Base-by-base conservation (phyloP, 1,140 invertebrate species). In the Drosophila tropicalis region DNA sequence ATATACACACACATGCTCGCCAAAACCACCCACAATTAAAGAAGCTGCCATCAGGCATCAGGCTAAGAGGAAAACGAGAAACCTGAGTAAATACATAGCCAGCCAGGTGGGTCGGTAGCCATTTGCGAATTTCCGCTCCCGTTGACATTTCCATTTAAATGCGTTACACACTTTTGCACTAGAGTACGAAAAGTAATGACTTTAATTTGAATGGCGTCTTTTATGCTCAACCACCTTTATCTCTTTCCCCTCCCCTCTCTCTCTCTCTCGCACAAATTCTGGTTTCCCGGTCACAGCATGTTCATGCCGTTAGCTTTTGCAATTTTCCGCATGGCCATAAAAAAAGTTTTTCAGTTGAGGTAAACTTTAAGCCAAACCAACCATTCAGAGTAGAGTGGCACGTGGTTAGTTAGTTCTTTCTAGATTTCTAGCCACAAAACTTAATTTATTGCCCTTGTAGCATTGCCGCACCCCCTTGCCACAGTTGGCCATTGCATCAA, bases 191-290 rank as follows among this genome's bases (percentile, higher is more conserved):
- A 55, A 81, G 76, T 79, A 83, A 86, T 76, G 76, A 81, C 72
- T 81, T 79, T 86, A 79, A 86, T 86, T 86, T 86, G 72, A 87
- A 86, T 87, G 79, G 69, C 83, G 79, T 71, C 66, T 83, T 86
- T 85, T 79, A 85, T 87, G 82, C 60, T 70, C 74, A 60, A 22
- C 54, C 62, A 66, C 72, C 51, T 70, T 70, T 34, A 47, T 64
- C 62, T 62, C 74, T 55, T 36, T 62, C 39, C 65, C 56, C 34
- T 57, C 4, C 13, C 15, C 40, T 44, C 41, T 15, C 41, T 3
- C 40, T 19, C 6, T 47, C 15, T 47, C 44, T 47, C 44, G 19
- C 29, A 5, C 29, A 29, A 29, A 29, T 0, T 3, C 7, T 9
- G 32, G 32, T 7, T 51, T 67, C 10, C 55, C 61, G 39, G 66